phyloP scores from a whole-genome alignment of 2,113 vertebrate species.

The Prunella fulvescens region DNA sequence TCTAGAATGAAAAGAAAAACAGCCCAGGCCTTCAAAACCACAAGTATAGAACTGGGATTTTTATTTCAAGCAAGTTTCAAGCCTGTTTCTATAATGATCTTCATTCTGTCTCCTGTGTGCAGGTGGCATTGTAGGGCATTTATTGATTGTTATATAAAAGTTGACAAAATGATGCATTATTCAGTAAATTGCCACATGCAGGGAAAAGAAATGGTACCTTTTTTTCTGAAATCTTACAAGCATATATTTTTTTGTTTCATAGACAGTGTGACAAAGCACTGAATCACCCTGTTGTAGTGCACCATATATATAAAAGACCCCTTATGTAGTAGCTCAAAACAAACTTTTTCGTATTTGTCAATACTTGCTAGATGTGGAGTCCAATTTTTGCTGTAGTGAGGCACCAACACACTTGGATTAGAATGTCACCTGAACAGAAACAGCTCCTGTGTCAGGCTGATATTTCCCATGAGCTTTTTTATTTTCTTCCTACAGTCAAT shows the following conservation, averaged over 20 bases:
- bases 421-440: slow-evolving; percentile 12
- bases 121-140: neutral
- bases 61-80: slow-evolving; percentile 28
- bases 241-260: neutral
- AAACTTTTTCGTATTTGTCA: neutral
- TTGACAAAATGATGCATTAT: slow-evolving; percentile 58
- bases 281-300: neutral
- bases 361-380: neutral
- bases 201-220: neutral
- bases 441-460: neutral
- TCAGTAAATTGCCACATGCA: slow-evolving; percentile 46
- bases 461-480: neutral
- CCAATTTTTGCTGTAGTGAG: neutral
- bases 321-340: neutral
- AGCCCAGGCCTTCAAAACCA: neutral
- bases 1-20: slow-evolving; percentile 20
- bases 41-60: neutral
- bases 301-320: neutral
- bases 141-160: slow-evolving; percentile 43
- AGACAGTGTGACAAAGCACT: neutral
- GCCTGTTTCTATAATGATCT: slow-evolving; percentile 30
- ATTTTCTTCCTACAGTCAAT: neutral
- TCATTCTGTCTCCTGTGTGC: neutral
- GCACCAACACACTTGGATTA: neutral
- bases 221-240: neutral